These are phyloP conservation scores for Nothoprocta pentlandii DNA, from an alignment of 2,113 vertebrate species.

Conservation along the genomic window DNA sequence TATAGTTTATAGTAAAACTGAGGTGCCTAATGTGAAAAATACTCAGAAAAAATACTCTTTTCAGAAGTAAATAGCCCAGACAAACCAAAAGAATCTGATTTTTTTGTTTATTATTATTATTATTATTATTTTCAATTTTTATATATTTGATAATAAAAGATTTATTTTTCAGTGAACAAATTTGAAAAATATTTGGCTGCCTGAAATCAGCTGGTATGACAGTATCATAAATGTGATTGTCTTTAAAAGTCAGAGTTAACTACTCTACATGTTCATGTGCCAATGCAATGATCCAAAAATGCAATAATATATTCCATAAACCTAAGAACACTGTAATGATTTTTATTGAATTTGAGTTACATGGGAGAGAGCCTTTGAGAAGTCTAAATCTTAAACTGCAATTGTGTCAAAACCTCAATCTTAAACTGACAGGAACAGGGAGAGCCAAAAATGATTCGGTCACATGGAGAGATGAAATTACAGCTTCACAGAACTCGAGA, in stretches of 20 bases:
- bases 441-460: background rate
- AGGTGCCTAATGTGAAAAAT: background rate
- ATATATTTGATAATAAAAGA: background rate
- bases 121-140: too few relatives aligned
- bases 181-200: background rate
- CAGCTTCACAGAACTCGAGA: too few relatives aligned
- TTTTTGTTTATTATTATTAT: too few relatives aligned
- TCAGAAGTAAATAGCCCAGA: background rate
- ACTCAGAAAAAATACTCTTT: background rate
- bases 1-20: background rate
- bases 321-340: background rate
- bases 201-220: background rate
- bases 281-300: background rate
- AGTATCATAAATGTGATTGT: background rate
- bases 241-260: background rate
- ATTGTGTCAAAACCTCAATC: background rate
- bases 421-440: background rate
- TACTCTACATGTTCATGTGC: background rate
- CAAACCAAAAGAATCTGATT: background rate
- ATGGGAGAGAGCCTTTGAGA: background rate
- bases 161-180: too few relatives aligned
- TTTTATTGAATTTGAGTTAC: background rate
- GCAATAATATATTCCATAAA: background rate
- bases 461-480: background rate
- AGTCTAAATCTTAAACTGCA: background rate